Percentiles rank a stretch among this genome's conserved stretches.
These are phyloP conservation scores for Drosophila sp. DNA, from an alignment of 1,140 invertebrate species.

Conservation along the genomic window DNA sequence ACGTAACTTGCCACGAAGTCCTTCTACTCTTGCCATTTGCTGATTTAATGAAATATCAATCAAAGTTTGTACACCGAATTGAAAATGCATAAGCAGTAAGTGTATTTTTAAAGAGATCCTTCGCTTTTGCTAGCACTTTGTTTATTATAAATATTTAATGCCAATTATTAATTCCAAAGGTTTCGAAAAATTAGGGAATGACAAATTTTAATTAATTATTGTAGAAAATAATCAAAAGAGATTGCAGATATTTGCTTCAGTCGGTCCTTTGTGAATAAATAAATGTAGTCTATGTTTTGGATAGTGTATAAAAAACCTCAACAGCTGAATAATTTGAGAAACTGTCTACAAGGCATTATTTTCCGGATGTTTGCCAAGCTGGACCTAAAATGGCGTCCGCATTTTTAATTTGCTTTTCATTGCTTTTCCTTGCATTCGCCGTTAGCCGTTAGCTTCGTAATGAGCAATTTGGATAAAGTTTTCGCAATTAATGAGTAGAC, in stretches of 20 bases:
- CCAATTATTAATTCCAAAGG: too few species aligned
- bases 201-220: too few species aligned
- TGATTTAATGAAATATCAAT: not conserved
- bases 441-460: not conserved
- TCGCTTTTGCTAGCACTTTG: too few species aligned
- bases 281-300: not conserved
- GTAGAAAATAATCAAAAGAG: too few species aligned
- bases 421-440: constrained; percentile 27
- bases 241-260: too few species aligned
- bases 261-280: not conserved
- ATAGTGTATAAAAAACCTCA: constrained; percentile 35
- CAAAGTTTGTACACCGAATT: not conserved
- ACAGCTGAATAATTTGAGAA: constrained; percentile 58
- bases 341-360: constrained; percentile 52
- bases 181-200: too few species aligned
- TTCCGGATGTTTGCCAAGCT: constrained; percentile 30
- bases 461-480: constrained; percentile 34
- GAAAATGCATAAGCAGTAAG: not conserved
- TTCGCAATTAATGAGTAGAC: constrained; percentile 31
- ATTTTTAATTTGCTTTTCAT: constrained; percentile 56
- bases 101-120: not conserved
- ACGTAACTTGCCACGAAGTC: not conserved
- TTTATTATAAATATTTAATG: too few species aligned
- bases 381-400: constrained; percentile 32
- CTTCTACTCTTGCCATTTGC: not conserved